phyloP scores from a whole-genome alignment of 2,888 invertebrate genomes.

The Synanthedon myopaeformis region DNA sequence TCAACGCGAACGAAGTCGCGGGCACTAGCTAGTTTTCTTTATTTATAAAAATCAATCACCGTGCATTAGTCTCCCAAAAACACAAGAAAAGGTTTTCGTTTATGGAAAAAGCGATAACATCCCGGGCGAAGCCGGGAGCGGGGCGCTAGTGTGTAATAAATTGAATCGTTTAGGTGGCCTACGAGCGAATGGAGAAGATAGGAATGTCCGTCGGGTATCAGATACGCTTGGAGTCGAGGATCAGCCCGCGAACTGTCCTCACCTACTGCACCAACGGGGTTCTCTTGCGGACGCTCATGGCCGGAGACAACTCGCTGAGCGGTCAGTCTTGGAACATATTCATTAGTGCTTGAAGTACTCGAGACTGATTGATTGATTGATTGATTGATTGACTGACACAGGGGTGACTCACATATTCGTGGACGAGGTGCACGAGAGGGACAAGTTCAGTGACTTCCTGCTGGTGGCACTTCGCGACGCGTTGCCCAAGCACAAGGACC shows the following conservation, averaged over 20 bases:
- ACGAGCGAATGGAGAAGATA: constrained; percentile 77
- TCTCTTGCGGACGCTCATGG: constrained; percentile 87
- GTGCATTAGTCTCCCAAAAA: too few relatives aligned
- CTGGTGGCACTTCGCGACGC: constrained; percentile 86
- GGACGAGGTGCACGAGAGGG: constrained; percentile 97
- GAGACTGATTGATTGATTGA: not conserved
- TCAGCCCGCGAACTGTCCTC: constrained; percentile 82
- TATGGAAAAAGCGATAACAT: too few relatives aligned
- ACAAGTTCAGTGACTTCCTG: constrained; percentile 92
- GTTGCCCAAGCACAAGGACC: constrained; percentile 74
- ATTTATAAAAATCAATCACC: too few relatives aligned
- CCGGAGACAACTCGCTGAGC: constrained; percentile 76
- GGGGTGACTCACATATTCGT: constrained; percentile 88
- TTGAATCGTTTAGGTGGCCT: constrained; percentile 48
- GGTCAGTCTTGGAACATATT: constrained; percentile 17
- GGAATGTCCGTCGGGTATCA: constrained; percentile 88
- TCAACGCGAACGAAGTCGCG: too few relatives aligned
- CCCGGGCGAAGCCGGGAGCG: too few relatives aligned
- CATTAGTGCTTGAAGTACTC: too few relatives aligned
- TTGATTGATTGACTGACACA: constrained; percentile 11
- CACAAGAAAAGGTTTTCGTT: too few relatives aligned
- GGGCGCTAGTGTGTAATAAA: too few relatives aligned
- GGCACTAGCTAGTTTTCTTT: too few relatives aligned
- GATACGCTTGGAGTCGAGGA: constrained; percentile 88
- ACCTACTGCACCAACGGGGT: constrained; percentile 95